Evolutionary conservation across 2,888 invertebrate species (phyloP).

Genomic region (Xestoiulus laeticollis): DNA sequence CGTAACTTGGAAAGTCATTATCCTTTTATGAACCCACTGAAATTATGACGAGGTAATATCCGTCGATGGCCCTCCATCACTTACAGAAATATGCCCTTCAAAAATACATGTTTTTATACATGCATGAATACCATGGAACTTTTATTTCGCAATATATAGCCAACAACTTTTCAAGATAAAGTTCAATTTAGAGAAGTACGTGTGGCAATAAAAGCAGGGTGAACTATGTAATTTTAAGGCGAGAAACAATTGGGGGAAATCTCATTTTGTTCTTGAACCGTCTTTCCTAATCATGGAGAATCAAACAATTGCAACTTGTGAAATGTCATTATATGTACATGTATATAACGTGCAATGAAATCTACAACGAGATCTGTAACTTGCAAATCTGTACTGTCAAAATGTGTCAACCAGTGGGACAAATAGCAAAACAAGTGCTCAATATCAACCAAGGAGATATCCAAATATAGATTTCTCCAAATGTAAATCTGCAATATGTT

Average conservation of each 20-base stretch:
- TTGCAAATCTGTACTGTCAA: too few relatives aligned
- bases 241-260: background rate
- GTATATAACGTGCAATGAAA: too few relatives aligned
- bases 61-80: background rate
- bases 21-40: constrained; percentile 6
- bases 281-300: too few relatives aligned
- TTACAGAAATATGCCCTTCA: background rate
- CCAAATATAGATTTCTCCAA: too few relatives aligned
- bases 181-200: too few relatives aligned
- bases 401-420: too few relatives aligned
- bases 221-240: background rate
- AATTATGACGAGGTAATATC: background rate
- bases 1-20: constrained; percentile 24
- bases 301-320: too few relatives aligned
- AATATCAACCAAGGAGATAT: too few relatives aligned
- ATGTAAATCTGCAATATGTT: too few relatives aligned
- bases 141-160: background rate
- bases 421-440: too few relatives aligned
- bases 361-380: too few relatives aligned
- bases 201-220: background rate
- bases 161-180: background rate
- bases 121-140: background rate
- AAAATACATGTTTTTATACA: background rate
- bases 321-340: too few relatives aligned
- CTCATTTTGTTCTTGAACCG: background rate